Evolutionary conservation across 2,113 vertebrate species (phyloP), one percentile per base, ranked within the genome.

Genomic region (Xyrauchen texanus): DNA sequence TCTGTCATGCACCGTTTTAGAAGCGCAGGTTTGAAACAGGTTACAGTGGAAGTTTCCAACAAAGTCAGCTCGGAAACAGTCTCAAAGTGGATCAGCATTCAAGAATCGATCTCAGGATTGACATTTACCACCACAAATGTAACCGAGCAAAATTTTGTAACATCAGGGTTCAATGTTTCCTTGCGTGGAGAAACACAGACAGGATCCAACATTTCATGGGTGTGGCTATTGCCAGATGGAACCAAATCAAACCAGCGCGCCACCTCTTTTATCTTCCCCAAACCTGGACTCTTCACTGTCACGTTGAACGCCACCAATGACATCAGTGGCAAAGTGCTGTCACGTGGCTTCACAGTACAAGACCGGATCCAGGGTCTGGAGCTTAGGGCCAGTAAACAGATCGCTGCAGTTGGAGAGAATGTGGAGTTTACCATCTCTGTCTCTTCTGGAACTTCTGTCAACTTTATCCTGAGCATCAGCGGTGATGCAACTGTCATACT

Each of bases 261-360:
- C 16, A 87, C 92, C 0, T 86, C 90, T 0, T 66, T 93, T 15
- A 65, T 47, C 0, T 96, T 99, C 82, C 85, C 87, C 0, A 77
- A 83, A 0, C 88, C 96, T 0, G 94, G 94, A 8, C 49, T 87
- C 4, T 91, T 91, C 52, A 85, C 85, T 0, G 68, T 98, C 44
- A 82, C 72, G 3, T 88, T 99, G 67, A 99, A 98, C 0, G 96
- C 94, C 0, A 95, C 96, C 1, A 99, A 99, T 0, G 87, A 94
- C 0, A 66, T 99, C 80, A 98, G 95, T 69, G 90, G 92, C 84
- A 87, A 90, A 2, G 16, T 62, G 4, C 81, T 91, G 64, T 86
- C 80, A 8, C 91, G 89, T 77, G 92, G 90, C 46, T 92, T 97
- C 81, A 93, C 91, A 0, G 94, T 95, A 53, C 94, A 98, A 86